phyloP scores from a whole-genome alignment of 1,140 invertebrate genomes.

The Drosophila punjabiensis region DNA sequence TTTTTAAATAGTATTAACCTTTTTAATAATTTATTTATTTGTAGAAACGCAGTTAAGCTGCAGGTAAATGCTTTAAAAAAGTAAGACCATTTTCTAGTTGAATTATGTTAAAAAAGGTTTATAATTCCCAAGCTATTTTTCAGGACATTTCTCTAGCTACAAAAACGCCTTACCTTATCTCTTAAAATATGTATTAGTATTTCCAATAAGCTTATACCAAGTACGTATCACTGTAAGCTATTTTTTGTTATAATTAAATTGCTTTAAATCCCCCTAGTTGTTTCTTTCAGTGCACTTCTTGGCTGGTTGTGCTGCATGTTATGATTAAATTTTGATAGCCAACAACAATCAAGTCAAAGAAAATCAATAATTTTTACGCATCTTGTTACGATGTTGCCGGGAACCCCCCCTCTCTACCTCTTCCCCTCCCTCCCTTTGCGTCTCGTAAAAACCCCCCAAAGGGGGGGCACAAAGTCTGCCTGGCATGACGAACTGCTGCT shows the following conservation, averaged over 20 bases:
- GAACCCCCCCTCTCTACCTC: neutral
- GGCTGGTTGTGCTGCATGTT: conserved; percentile 67
- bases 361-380: conserved; percentile 85
- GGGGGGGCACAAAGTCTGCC: conserved; percentile 10
- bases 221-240: too few species aligned
- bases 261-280: neutral
- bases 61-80: too few species aligned
- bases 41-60: too few species aligned
- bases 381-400: conserved; percentile 78
- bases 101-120: neutral
- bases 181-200: neutral
- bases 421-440: neutral
- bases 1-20: too few species aligned
- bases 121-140: neutral
- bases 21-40: too few species aligned
- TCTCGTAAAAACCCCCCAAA: neutral
- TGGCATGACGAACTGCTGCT: conserved; percentile 56
- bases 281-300: conserved; percentile 7
- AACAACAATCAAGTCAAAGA: conserved; percentile 83
- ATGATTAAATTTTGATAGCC: conserved; percentile 85
- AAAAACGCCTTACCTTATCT: too few species aligned
- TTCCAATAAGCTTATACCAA: too few species aligned
- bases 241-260: neutral
- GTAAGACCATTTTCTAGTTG: neutral
- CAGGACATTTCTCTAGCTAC: neutral